Conservation (phyloP, 1,140 invertebrate species). For the Vollenhovia emeryi region DNA sequence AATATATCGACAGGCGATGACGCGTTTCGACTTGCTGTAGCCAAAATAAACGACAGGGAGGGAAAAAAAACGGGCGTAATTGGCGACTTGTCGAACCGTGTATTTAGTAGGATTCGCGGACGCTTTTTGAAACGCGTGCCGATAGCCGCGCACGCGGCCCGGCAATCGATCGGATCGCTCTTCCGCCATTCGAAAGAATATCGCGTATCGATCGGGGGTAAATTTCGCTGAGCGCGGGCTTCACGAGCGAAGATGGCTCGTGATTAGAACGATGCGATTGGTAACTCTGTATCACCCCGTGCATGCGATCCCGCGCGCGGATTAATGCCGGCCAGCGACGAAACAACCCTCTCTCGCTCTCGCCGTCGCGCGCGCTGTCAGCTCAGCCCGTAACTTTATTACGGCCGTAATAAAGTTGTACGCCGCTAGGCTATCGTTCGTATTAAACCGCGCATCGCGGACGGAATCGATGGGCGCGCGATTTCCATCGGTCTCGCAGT, state of each 20-base stretch:
- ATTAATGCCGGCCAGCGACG: constrained; percentile 46
- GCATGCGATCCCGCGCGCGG: constrained; percentile 9
- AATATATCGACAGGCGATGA: constrained; percentile 53
- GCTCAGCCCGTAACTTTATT: constrained; percentile 57
- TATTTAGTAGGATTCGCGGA: constrained; percentile 16
- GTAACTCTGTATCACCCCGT: constrained; percentile 30
- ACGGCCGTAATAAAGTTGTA: constrained; percentile 57
- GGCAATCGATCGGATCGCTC: neutral
- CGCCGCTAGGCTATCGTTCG: constrained; percentile 58
- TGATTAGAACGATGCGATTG: constrained; percentile 9
- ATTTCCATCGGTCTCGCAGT: constrained; percentile 56
- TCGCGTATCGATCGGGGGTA: neutral
- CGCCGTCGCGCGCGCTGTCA: constrained; percentile 39
- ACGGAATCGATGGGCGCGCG: constrained; percentile 52
- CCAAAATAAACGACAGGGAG: constrained; percentile 34
- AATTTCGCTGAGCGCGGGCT: neutral
- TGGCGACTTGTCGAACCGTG: constrained; percentile 23
- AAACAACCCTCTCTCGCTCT: constrained; percentile 37
- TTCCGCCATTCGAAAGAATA: neutral
- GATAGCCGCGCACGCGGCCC: neutral
- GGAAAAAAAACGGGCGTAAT: neutral
- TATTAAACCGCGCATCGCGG: constrained; percentile 57
- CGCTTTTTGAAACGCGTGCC: constrained; percentile 1
- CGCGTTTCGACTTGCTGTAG: constrained; percentile 23
- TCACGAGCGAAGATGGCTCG: neutral